A percentile compares a stretch with the other conserved stretches of the same genome.
Conservation (phyloP, 2,888 invertebrate species). For the Perizoma flavofasciatum region DNA sequence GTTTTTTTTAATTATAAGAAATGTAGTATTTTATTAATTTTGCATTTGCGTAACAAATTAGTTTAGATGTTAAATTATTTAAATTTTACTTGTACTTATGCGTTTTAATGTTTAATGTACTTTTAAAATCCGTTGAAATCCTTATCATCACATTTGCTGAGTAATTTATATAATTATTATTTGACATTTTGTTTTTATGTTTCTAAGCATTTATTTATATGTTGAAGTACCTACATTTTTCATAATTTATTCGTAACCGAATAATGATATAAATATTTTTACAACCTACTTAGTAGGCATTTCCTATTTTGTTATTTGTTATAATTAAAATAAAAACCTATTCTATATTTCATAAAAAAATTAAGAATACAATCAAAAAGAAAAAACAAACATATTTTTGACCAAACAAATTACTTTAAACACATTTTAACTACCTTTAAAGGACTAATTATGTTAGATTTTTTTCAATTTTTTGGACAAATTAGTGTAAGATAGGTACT, state of each 20-base stretch:
- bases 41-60: conserved; percentile 51
- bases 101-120: conserved; percentile 18
- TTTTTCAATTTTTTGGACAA: conserved; percentile 19
- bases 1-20: conserved; percentile 24
- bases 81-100: conserved; percentile 42
- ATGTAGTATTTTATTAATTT: conserved; percentile 44
- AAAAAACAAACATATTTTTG: no score
- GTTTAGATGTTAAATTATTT: conserved; percentile 38
- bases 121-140: conserved; percentile 41
- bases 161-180: conserved; percentile 11
- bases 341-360: no score
- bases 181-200: conserved; percentile 8
- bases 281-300: neutral
- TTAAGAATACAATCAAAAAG: no score
- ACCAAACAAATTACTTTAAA: neutral
- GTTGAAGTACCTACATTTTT: neutral
- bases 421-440: neutral
- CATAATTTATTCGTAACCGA: no score
- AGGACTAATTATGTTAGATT: conserved; percentile 3
- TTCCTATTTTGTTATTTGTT: neutral
- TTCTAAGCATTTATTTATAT: conserved; percentile 14
- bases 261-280: neutral
- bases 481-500: conserved; percentile 20
- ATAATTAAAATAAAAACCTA: no score
- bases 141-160: conserved; percentile 31